These are phyloP conservation scores for Ectropis crepuscularia DNA, from an alignment of 2,888 invertebrate genomes.

Conservation along the genomic window DNA sequence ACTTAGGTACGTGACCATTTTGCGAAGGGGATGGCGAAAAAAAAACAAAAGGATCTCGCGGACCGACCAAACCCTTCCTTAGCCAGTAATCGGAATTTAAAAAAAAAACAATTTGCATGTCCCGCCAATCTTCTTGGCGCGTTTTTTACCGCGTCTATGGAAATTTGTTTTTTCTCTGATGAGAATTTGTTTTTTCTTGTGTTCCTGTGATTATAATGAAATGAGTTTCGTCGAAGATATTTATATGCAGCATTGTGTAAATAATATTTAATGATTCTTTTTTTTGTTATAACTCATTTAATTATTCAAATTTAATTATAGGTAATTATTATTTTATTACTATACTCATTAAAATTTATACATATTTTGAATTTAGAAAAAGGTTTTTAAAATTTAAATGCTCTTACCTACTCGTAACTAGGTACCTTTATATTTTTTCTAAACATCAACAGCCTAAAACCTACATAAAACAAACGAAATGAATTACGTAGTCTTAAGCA, in stretches of 20 bases:
- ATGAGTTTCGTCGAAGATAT: constrained; percentile 27
- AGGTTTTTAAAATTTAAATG: too few relatives aligned
- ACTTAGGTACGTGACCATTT: constrained; percentile 83
- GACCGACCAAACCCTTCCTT: constrained; percentile 78
- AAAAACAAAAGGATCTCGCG: constrained; percentile 72
- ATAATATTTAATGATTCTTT: constrained; percentile 1
- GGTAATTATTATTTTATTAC: background rate
- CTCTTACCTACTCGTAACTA: too few relatives aligned
- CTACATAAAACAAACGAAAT: too few relatives aligned
- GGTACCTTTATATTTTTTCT: too few relatives aligned
- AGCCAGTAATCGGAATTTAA: constrained; percentile 74
- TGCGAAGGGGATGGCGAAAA: constrained; percentile 70
- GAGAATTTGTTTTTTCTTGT: constrained; percentile 77
- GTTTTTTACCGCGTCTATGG: constrained; percentile 65
- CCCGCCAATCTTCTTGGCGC: constrained; percentile 54
- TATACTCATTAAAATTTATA: too few relatives aligned
- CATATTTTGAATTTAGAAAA: too few relatives aligned
- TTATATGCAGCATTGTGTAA: constrained; percentile 12
- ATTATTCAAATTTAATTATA: background rate
- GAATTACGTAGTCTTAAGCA: too few relatives aligned
- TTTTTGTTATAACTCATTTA: background rate
- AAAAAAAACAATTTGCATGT: constrained; percentile 78
- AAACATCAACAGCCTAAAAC: too few relatives aligned
- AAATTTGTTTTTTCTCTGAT: constrained; percentile 62
- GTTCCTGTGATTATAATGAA: constrained; percentile 57